These are phyloP conservation scores for Idaea dimidiata DNA, from an alignment of 2,888 invertebrate genomes.

Conservation along the genomic window DNA sequence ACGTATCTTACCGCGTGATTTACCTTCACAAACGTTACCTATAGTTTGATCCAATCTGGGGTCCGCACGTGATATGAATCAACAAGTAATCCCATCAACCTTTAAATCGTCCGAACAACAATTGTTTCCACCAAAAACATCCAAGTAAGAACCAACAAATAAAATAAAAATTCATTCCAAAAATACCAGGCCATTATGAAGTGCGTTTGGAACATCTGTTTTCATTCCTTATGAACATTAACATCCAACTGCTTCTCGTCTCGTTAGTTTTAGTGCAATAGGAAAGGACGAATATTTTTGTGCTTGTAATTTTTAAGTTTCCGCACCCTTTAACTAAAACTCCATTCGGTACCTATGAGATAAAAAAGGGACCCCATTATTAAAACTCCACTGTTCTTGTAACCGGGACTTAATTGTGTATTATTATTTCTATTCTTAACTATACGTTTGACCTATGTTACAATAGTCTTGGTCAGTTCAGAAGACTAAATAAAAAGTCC, in stretches of 20 bases:
- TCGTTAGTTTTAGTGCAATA: slow-evolving; percentile 7
- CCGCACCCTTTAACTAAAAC: no score
- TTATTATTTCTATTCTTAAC: no score
- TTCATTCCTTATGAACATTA: not conserved
- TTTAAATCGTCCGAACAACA: not conserved
- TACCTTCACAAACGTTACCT: not conserved
- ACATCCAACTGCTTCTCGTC: not conserved
- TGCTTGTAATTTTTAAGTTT: not conserved
- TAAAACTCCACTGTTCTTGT: no score
- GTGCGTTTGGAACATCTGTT: slow-evolving; percentile 2
- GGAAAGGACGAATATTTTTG: slow-evolving; percentile 1
- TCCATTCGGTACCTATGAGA: no score
- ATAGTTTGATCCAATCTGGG: not conserved
- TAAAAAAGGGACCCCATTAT: no score
- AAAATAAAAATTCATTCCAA: slow-evolving; percentile 3
- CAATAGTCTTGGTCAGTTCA: no score
- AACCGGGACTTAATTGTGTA: no score
- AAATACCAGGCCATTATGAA: slow-evolving; percentile 4
- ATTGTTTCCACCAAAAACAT: not conserved
- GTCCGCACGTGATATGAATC: not conserved
- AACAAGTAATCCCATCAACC: not conserved
- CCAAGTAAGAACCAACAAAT: not conserved
- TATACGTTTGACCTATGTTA: no score
- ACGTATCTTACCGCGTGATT: not conserved
- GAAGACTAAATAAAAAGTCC: no score